Base-by-base conservation (phyloP, 2,113 vertebrate species). In the Narcine bancroftii region DNA sequence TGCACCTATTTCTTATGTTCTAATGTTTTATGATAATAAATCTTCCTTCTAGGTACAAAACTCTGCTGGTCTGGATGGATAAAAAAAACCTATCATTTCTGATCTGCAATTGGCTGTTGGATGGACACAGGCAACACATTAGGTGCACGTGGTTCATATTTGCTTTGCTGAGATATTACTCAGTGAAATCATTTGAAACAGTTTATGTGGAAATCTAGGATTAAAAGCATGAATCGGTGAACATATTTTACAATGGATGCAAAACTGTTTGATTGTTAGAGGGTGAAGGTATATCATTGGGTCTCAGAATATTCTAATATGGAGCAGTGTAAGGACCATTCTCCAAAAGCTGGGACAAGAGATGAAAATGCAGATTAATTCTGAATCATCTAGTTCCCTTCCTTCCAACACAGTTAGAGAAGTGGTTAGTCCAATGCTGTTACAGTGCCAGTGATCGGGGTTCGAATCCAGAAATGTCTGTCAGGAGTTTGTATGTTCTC, bases 51-150 rank as follows among this genome's bases (percentile, higher is more conserved):
- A 47, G 42, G 6, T 79, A 45, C 2, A 77, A 42, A 10, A 79
- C 17, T 79, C 39, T 50, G 42, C 77, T 29, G 26, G 26, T 81
- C 79, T 83, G 79, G 29, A 83, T 47, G 76, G 45, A 79, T 39
- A 79, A 39, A 79, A 79, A 47, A 79, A 53, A 83, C 45, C 29
- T 53, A 83, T 83, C 26, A 83, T 83, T 56, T 83, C 79, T 53
- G 26, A 83, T 83, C 33, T 83, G 13, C 79, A 83, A 47, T 33
- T 45, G 47, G 24, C 26, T 45, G 26, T 21, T 29, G 47, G 53
- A 33, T 26, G 53, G 50, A 53, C 50, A 83, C 47, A 10, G 3
- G 79, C 47, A 33, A 29, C 45, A 29, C 26, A 45, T 53, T 26
- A 83, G 79, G 3, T 33, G 15, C 26, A 53, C 10, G 26, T 53